Evolutionary conservation across 2,113 vertebrate genomes (phyloP).

Genomic region (Coregonus clupeaformis): DNA sequence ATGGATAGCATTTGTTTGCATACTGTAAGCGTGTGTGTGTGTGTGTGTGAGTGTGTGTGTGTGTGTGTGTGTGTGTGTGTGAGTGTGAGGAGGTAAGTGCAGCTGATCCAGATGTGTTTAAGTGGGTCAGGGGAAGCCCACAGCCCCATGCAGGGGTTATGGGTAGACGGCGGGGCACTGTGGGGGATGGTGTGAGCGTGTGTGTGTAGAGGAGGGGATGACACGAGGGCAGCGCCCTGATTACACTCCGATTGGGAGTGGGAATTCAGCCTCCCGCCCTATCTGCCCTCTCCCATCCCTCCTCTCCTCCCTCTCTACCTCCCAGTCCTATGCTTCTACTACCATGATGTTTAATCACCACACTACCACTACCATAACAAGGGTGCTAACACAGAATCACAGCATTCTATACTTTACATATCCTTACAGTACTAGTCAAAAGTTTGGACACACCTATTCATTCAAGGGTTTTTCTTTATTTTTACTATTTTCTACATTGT

Average conservation of each 20-base stretch:
- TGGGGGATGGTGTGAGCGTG: conserved; percentile 35
- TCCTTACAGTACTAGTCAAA: no score
- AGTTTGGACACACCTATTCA: no score
- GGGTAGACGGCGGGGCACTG: conserved; percentile 54
- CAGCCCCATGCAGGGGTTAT: conserved; percentile 59
- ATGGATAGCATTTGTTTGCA: no score
- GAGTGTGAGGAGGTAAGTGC: conserved; percentile 53
- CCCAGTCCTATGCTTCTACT: conserved; percentile 5
- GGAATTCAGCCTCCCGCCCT: conserved; percentile 65
- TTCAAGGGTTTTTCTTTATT: no score
- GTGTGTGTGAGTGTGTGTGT: conserved; percentile 17
- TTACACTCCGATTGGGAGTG: conserved; percentile 53
- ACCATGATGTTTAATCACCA: no score
- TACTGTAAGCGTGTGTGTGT: conserved; percentile 25
- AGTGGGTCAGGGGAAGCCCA: conserved; percentile 75
- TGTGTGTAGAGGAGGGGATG: conserved; percentile 44
- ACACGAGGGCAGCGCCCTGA: conserved; percentile 50
- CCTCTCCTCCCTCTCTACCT: background rate
- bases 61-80: conserved; percentile 26
- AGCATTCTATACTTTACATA: no score
- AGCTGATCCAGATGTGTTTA: conserved; percentile 77
- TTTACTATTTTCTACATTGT: no score
- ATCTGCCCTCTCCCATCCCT: conserved; percentile 12
- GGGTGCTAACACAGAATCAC: no score
- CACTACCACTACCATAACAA: no score